phyloP scores from a whole-genome alignment of 2,888 invertebrate genomes.

The Acrobasis suavella region DNA sequence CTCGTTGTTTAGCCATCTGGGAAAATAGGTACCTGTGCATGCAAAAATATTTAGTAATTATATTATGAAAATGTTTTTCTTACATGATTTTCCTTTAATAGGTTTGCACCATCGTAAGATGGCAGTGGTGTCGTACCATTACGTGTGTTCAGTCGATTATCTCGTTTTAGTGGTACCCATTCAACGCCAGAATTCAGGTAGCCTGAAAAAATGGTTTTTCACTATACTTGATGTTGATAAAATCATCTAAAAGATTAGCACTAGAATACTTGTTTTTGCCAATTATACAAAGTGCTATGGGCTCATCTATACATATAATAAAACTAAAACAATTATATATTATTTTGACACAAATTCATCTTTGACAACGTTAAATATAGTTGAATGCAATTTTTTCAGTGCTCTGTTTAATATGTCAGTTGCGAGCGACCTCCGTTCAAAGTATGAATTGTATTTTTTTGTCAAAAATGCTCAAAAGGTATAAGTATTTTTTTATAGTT shows the following conservation, averaged over 20 bases:
- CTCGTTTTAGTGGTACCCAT: slow-evolving; percentile 9
- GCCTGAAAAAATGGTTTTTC: not conserved
- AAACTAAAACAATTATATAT: too few relatives aligned
- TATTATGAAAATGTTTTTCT: too few relatives aligned
- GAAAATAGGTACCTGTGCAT: too few relatives aligned
- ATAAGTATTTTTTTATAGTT: too few relatives aligned
- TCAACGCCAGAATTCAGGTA: not conserved
- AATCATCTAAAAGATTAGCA: too few relatives aligned
- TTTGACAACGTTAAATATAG: not conserved
- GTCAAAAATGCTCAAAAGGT: too few relatives aligned
- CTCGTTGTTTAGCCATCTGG: too few relatives aligned
- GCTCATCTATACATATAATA: too few relatives aligned
- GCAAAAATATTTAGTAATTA: too few relatives aligned
- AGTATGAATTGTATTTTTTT: not conserved
- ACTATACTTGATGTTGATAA: not conserved
- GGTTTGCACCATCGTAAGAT: slow-evolving; percentile 15
- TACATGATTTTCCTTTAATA: not conserved
- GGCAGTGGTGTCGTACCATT: not conserved
- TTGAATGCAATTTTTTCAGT: not conserved
- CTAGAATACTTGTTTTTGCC: too few relatives aligned
- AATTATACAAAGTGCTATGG: too few relatives aligned
- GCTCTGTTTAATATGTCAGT: not conserved
- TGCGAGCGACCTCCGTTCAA: not conserved
- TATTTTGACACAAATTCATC: not conserved
- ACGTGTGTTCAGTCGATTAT: slow-evolving; percentile 16